These are phyloP conservation scores for Cephalopterus ornatus DNA, from an alignment of 2,113 vertebrate genomes.

Conservation along the genomic window DNA sequence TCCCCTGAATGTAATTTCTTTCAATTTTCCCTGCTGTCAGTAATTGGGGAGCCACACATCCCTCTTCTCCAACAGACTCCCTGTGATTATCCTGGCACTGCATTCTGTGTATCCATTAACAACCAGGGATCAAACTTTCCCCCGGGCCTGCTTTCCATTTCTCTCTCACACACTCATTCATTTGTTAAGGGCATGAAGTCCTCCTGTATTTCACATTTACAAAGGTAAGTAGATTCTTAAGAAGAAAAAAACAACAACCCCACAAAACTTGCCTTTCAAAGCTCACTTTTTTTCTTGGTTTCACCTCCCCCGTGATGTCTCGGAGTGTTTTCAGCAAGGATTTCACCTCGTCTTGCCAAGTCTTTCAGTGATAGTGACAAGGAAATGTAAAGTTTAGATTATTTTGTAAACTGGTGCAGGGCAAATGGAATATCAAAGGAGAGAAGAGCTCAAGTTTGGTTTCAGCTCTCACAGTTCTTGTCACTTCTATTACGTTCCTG, in stretches of 20 bases:
- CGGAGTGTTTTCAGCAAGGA: background rate
- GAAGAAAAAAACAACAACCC: background rate
- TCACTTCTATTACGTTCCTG: background rate
- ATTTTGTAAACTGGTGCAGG: background rate
- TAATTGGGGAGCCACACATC: constrained; percentile 43
- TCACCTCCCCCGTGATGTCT: background rate
- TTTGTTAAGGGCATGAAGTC: constrained; percentile 33
- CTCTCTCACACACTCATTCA: background rate
- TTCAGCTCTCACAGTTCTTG: background rate
- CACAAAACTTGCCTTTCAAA: background rate
- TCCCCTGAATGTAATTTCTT: constrained; percentile 51
- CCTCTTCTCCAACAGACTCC: constrained; percentile 10
- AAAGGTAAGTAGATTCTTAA: background rate
- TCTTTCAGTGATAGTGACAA: background rate
- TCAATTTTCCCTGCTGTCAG: constrained; percentile 44
- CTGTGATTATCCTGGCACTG: background rate
- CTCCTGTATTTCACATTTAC: background rate
- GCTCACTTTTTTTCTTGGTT: background rate
- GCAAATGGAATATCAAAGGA: background rate
- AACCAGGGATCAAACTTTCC: constrained; percentile 7
- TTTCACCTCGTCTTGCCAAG: background rate
- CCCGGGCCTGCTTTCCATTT: background rate
- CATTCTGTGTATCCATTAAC: background rate
- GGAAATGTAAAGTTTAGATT: background rate
- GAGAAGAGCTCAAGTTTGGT: background rate